A percentile compares a stretch with the other conserved stretches of the same genome.
Conservation (phyloP, 2,113 vertebrate genomes). For the Noctilio leporinus region DNA sequence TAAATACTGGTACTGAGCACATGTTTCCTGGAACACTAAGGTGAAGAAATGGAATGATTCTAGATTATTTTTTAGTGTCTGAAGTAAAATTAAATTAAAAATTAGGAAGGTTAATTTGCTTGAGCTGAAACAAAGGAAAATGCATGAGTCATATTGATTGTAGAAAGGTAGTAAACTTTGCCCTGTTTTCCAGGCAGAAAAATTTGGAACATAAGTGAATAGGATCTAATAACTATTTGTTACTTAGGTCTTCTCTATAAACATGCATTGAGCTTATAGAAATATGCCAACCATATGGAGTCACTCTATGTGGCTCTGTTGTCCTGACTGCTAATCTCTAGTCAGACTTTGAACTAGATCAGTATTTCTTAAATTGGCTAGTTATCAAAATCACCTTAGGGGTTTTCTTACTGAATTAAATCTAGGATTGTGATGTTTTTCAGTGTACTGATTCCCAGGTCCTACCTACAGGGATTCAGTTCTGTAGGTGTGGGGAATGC, state of each 20-base stretch:
- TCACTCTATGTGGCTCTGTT: not conserved
- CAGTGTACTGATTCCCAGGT: not conserved
- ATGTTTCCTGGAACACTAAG: not conserved
- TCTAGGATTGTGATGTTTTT: not conserved
- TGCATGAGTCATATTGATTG: not conserved
- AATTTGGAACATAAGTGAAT: constrained; percentile 4
- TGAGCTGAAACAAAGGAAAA: constrained; percentile 10
- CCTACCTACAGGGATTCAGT: not conserved
- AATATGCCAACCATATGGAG: not conserved
- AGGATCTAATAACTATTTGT: not conserved
- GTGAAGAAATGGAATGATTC: not conserved
- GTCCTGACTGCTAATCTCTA: not conserved
- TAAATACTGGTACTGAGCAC: not conserved
- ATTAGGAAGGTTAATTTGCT: not conserved
- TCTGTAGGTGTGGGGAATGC: not conserved
- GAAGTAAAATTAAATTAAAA: not conserved
- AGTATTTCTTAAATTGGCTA: not conserved
- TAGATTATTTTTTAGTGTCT: not conserved
- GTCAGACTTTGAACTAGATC: not conserved
- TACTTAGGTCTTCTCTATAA: not conserved
- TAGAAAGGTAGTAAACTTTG: not conserved
- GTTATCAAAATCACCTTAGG: not conserved
- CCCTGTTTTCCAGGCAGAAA: not conserved
- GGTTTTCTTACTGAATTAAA: not conserved
- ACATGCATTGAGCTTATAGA: not conserved